Evolutionary conservation across 2,888 invertebrate genomes (phyloP).

Genomic region (Chloroclystis v-ata): DNA sequence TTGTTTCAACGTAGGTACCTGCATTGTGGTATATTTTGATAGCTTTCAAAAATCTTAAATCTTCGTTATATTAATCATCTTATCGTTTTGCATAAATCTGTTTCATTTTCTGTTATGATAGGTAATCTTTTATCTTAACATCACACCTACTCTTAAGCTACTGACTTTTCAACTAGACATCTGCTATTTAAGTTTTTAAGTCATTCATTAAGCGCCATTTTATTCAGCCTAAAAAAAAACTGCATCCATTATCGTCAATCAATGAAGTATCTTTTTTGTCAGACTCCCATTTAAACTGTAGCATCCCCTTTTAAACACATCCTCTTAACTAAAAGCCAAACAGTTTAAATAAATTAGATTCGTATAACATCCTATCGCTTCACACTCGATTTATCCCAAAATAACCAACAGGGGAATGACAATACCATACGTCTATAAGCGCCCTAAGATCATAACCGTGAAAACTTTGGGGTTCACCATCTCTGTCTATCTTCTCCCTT

Average conservation of each 20-base stretch:
- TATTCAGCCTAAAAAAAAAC: no score
- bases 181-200: not conserved
- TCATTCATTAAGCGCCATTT: not conserved
- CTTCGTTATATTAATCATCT: no score
- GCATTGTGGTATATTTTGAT: no score
- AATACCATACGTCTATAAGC: constrained; percentile 43
- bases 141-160: no score
- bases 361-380: constrained; percentile 61
- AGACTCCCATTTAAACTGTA: constrained; percentile 3
- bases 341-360: constrained; percentile 43
- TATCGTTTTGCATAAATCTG: no score
- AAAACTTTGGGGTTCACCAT: constrained; percentile 55
- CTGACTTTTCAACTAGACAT: not conserved
- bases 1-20: no score
- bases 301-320: constrained; percentile 11
- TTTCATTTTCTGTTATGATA: no score
- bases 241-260: no score
- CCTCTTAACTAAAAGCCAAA: constrained; percentile 17
- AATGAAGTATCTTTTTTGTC: not conserved
- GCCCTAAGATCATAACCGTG: constrained; percentile 54
- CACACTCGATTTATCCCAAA: constrained; percentile 56
- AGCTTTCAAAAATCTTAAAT: no score
- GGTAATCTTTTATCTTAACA: no score
- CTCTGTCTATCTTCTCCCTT: constrained; percentile 39
- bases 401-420: constrained; percentile 44